Conservation (phyloP, 2,888 invertebrate species). For the Sycophila texana region DNA sequence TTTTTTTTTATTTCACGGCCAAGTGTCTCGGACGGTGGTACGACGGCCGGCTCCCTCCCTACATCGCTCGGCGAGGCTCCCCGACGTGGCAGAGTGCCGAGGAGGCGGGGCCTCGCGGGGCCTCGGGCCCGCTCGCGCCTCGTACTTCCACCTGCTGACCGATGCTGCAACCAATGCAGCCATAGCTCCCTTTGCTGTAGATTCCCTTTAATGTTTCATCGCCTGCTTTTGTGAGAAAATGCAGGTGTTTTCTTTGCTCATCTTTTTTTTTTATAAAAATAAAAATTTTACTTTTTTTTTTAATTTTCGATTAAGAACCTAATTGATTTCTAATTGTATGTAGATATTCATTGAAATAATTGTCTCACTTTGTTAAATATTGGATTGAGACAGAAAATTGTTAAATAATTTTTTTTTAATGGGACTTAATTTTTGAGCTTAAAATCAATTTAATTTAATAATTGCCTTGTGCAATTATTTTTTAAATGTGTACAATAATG, state of each 20-base stretch:
- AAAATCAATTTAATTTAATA: too few relatives aligned
- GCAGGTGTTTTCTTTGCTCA: neutral
- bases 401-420: too few relatives aligned
- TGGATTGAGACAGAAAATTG: too few relatives aligned
- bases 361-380: too few relatives aligned
- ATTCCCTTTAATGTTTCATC: neutral
- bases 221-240: too few relatives aligned
- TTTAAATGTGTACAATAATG: too few relatives aligned
- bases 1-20: slow-evolving; percentile 73
- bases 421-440: too few relatives aligned
- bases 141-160: slow-evolving; percentile 39
- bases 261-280: slow-evolving; percentile 3
- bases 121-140: slow-evolving; percentile 38
- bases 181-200: slow-evolving; percentile 2
- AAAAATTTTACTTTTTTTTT: too few relatives aligned
- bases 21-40: slow-evolving; percentile 60
- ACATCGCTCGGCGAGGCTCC: slow-evolving; percentile 3
- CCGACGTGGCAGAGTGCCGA: slow-evolving; percentile 51
- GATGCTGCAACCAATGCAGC: neutral
- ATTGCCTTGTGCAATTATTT: too few relatives aligned
- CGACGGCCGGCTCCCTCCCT: neutral
- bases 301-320: neutral
- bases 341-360: too few relatives aligned
- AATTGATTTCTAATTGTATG: slow-evolving; percentile 1
- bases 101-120: slow-evolving; percentile 59